Percentiles rank a stretch among this genome's conserved stretches.
phyloP scores from a whole-genome alignment of 1,140 invertebrate genomes.

The Drosophila sucinea region DNA sequence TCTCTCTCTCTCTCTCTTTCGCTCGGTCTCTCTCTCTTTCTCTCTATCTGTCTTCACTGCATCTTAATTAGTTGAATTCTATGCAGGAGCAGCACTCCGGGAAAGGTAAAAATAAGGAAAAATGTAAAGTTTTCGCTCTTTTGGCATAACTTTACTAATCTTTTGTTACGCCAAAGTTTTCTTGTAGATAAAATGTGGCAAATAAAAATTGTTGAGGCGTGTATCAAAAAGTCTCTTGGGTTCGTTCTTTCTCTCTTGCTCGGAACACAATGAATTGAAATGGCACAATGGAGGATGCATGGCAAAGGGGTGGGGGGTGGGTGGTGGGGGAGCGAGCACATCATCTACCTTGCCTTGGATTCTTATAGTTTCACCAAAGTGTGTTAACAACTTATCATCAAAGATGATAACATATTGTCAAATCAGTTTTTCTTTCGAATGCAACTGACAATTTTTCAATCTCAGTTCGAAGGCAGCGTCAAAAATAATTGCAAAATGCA shows the following conservation, averaged over 20 bases:
- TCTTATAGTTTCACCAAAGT: constrained; percentile 1
- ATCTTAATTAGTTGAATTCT: constrained; percentile 77
- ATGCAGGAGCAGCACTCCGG: constrained; percentile 40
- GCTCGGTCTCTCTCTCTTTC: constrained; percentile 31
- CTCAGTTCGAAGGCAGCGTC: constrained; percentile 62
- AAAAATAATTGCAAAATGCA: constrained; percentile 80
- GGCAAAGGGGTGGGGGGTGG: too few species aligned
- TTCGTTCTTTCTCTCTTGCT: constrained; percentile 14
- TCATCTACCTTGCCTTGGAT: background rate
- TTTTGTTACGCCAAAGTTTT: constrained; percentile 76
- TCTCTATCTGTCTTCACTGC: constrained; percentile 20
- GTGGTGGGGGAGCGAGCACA: too few species aligned
- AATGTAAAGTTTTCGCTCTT: constrained; percentile 59
- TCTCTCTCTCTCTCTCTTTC: constrained; percentile 53
- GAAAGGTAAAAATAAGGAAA: constrained; percentile 22
- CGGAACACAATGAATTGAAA: constrained; percentile 28
- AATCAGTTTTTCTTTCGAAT: constrained; percentile 50
- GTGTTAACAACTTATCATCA: constrained; percentile 50
- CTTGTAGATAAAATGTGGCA: constrained; percentile 74
- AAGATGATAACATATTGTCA: constrained; percentile 24
- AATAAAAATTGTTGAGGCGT: constrained; percentile 71
- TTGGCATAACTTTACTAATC: constrained; percentile 75
- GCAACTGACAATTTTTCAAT: constrained; percentile 80
- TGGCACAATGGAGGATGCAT: constrained; percentile 31
- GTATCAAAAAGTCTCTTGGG: constrained; percentile 39